Base-by-base conservation (phyloP, 2,797 vertebrate species). In the Eidolon dupreanum region DNA sequence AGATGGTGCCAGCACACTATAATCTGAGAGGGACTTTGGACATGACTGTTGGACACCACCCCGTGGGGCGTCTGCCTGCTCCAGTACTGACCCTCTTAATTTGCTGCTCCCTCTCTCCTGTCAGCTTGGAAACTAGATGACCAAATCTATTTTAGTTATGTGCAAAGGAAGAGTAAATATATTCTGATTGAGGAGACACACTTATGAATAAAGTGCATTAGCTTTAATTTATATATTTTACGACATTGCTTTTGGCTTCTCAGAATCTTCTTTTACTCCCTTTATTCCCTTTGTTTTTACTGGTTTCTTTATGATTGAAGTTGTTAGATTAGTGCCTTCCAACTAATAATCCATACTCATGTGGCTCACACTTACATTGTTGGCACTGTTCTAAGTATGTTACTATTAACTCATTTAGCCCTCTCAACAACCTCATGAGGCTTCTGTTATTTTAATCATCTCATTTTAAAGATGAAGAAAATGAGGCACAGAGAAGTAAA, bases 191-290 rank as follows among this genome's bases (percentile, higher is more conserved):
- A 59, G 36, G 65, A 53, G 49, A 24, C 92, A 83, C 61, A 24
- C 6, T 43, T 85, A n/a, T 53, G 88, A 87, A 68, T 75, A 65
- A 70, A 77, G 33, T 15, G 7, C 24, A 38, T 82, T 74, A 65
- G 73, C 68, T 74, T 51, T 88, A 36, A 71, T 51, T 75, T 71
- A 65, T 63, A 65, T 81, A 22, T 55, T 59, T 71, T 31, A 61
- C 49, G 55, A 33, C 84, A 63, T 59, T 55, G 94, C 57, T 53
- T 92, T 90, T 90, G 84, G 70, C 94, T 91, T 91, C 43, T 89
- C 33, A 31, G 66, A 93, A 79, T 79, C 33, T 20, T 31, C 74
- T 24, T 33, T 8, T 2, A 17, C 10, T 2, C 22, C 15, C 43
- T 38, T 59, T 31, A 31, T 46, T 59, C 61, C 57, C 33, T 63